Base-by-base conservation (phyloP, 2,888 invertebrate species). In the Apamea sordens region DNA sequence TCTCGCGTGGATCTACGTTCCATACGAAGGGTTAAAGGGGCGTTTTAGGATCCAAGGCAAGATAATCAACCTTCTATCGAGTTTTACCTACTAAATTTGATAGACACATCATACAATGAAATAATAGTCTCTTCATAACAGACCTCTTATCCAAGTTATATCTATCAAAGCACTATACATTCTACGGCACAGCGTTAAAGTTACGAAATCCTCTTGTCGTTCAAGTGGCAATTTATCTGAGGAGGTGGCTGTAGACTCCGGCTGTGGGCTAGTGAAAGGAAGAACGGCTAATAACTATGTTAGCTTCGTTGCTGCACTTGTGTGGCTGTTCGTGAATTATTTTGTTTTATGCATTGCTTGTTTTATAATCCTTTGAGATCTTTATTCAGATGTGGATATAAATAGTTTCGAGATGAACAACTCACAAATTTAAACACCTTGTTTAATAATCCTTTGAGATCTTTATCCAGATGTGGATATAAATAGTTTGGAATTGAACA, bases 191-290 rank as follows among this genome's bases (percentile, higher is more conserved):
- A 76, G 83, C 24, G 69, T n/a, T 70, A 7, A 0, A 47, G 50
- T 84, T 83, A 83, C 86, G 86, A 86, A 75, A 84, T 50, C 24
- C 21, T 64, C 83, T 69, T 47, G 77, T 64, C 65, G 65, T 73
- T 81, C 70, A 85, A 75, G 71, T 69, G 64, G 78, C 72, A 70
- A 71, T 77, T 67, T 73, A 79, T 75, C 21, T 56, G 75, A 72
- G 63, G 79, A 32, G 79, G 69, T 65, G 41, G 65, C 68, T 18
- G 36, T 28, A 32, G 21, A 53, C 13, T 44, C 50, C 53, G 1
- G 21, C 59, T 67, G 67, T 28, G 1, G 82, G 44, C n/a, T 11
- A 36, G 88, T 88, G 88, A 88, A 88, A 88, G 88, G 88, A 82
- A 69, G 70, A 15, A 44, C 69, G 28, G 24, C 50, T 76, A 75